phyloP scores from a whole-genome alignment of 2,113 vertebrate genomes.

The Cynopterus brachyotis region DNA sequence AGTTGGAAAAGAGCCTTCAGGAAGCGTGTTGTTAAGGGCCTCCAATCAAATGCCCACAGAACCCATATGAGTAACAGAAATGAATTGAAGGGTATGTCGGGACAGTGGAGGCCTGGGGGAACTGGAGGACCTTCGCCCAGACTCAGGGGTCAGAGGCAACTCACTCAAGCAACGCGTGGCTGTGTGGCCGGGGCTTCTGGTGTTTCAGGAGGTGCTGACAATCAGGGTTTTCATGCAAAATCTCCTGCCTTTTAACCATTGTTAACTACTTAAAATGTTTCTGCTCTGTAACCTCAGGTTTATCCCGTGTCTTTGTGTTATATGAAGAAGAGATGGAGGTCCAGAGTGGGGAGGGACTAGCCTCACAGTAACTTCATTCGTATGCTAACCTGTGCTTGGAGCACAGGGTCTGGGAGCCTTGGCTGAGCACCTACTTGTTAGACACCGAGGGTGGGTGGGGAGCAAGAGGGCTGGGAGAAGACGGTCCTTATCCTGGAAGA shows the following conservation, averaged over 20 bases:
- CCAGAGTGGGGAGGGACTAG: not conserved
- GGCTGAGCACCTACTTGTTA: not conserved
- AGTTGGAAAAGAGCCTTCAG: not conserved
- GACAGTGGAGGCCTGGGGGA: not conserved
- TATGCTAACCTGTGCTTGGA: not conserved
- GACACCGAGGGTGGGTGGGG: not conserved
- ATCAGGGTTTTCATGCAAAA: not conserved
- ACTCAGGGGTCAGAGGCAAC: not conserved
- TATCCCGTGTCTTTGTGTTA: not conserved
- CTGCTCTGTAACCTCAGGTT: not conserved
- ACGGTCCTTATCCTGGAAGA: not conserved
- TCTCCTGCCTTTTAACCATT: not conserved
- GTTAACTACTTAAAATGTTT: not conserved
- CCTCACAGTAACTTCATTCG: not conserved
- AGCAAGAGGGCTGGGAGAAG: not conserved
- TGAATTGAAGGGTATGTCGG: rapidly evolving
- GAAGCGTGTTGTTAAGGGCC: no score
- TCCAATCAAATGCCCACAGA: not conserved
- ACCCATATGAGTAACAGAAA: not conserved
- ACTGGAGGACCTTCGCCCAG: rapidly evolving
- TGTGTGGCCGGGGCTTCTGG: not conserved
- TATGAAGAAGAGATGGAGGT: not conserved
- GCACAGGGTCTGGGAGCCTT: not conserved
- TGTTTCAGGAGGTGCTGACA: not conserved
- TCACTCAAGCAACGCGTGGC: not conserved